Evolutionary conservation across 2,888 invertebrate genomes (phyloP).

Genomic region (Papilio elwesi): DNA sequence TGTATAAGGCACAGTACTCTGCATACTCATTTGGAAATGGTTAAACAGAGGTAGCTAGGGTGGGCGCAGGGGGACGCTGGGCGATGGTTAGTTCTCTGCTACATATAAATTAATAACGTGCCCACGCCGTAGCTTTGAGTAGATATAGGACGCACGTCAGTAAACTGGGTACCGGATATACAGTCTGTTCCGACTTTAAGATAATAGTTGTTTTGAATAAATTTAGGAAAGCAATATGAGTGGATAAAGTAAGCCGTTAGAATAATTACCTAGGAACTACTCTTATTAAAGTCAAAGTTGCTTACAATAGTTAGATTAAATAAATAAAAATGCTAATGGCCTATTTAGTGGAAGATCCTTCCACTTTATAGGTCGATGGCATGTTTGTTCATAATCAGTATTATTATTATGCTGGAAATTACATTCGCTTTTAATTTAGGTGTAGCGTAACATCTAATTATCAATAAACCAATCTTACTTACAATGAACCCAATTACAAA

Average conservation of each 20-base stretch:
- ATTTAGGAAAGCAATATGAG: neutral
- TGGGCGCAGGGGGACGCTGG: conserved; percentile 56
- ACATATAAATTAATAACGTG: conserved; percentile 83
- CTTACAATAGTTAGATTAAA: too few relatives aligned
- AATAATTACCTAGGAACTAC: too few relatives aligned
- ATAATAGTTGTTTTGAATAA: neutral
- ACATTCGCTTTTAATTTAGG: too few relatives aligned
- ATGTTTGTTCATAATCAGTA: too few relatives aligned
- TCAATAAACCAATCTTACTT: neutral
- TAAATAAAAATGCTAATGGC: too few relatives aligned
- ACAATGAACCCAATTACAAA: neutral
- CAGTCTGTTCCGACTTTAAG: conserved; percentile 55
- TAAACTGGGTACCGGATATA: conserved; percentile 53
- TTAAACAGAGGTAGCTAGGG: conserved; percentile 67
- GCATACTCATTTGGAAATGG: conserved; percentile 83
- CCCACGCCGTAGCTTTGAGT: conserved; percentile 62
- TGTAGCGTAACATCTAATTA: neutral
- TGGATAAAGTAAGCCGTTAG: too few relatives aligned
- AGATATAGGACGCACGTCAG: conserved; percentile 76
- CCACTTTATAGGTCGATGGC: too few relatives aligned
- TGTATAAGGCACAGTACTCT: conserved; percentile 77
- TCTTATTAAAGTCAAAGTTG: too few relatives aligned
- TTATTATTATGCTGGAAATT: too few relatives aligned
- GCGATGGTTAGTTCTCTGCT: conserved; percentile 80
- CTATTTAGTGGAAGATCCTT: too few relatives aligned